A percentile compares a stretch with the other conserved stretches of the same genome.
These are phyloP conservation scores for Tridacna crocea DNA, from an alignment of 2,888 invertebrate species.

Conservation along the genomic window DNA sequence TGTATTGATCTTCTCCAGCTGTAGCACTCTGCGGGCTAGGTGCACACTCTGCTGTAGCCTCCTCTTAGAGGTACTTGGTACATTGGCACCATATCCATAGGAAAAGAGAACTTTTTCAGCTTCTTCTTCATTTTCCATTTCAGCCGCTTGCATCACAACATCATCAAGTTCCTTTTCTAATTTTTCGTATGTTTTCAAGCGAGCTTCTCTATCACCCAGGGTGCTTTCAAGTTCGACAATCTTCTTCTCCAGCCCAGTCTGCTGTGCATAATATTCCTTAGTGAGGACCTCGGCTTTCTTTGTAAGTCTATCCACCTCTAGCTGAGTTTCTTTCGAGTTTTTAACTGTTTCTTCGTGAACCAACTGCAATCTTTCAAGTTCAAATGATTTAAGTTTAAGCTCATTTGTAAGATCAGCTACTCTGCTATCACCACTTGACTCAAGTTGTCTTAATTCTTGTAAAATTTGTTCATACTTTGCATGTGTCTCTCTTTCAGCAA, in stretches of 20 bases:
- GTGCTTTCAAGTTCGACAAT: slow-evolving; percentile 80
- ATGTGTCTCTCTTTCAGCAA: slow-evolving; percentile 77
- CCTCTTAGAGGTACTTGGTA: slow-evolving; percentile 82
- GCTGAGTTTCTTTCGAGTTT: slow-evolving; percentile 79
- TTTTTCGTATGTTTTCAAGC: slow-evolving; percentile 82
- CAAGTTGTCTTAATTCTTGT: slow-evolving; percentile 81
- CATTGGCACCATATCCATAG: slow-evolving; percentile 84
- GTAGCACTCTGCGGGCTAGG: slow-evolving; percentile 81
- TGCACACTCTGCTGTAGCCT: slow-evolving; percentile 83
- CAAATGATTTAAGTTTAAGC: slow-evolving; percentile 83
- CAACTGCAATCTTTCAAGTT: slow-evolving; percentile 81
- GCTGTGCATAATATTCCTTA: slow-evolving; percentile 83
- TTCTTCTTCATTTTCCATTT: slow-evolving; percentile 83
- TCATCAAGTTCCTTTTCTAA: slow-evolving; percentile 84
- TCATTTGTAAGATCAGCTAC: slow-evolving; percentile 82
- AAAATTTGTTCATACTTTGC: slow-evolving; percentile 81
- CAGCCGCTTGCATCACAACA: slow-evolving; percentile 84
- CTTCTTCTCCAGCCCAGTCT: slow-evolving; percentile 79
- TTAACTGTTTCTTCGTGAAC: slow-evolving; percentile 82
- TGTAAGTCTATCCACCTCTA: slow-evolving; percentile 83
- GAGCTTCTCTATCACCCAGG: slow-evolving; percentile 77
- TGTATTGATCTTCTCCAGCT: slow-evolving; percentile 82
- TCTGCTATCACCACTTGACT: slow-evolving; percentile 77
- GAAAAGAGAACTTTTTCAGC: slow-evolving; percentile 83
- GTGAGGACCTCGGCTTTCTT: slow-evolving; percentile 83